phyloP scores from a whole-genome alignment of 2,113 vertebrate genomes.

The Oreochromis tanganicae region DNA sequence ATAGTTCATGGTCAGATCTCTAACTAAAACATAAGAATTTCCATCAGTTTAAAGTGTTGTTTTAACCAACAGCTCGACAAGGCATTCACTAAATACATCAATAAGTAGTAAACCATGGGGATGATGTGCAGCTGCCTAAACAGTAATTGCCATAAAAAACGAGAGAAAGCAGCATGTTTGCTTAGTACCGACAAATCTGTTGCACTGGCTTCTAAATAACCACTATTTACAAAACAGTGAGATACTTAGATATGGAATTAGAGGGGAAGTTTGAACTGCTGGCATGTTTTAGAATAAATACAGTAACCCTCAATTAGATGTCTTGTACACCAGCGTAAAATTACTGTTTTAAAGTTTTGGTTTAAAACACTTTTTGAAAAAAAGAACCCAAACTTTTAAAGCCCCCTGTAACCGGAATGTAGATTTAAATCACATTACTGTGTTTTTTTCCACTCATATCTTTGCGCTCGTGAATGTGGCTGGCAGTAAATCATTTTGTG shows the following conservation, averaged over 20 bases:
- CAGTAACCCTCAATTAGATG: constrained; percentile 35
- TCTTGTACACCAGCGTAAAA: constrained; percentile 7
- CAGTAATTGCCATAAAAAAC: not conserved
- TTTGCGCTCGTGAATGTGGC: not conserved
- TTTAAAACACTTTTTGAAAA: not conserved
- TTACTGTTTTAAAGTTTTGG: constrained; percentile 34
- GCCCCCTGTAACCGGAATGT: not conserved
- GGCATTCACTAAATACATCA: not conserved
- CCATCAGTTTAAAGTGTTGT: not conserved
- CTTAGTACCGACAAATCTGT: not conserved
- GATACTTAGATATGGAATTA: constrained; percentile 16
- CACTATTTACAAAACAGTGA: constrained; percentile 48
- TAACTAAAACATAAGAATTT: not conserved
- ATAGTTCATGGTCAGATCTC: not conserved
- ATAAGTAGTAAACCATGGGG: not conserved
- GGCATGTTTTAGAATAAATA: constrained; percentile 39
- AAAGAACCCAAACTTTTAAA: not conserved
- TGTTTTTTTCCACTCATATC: not conserved
- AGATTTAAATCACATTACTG: not conserved
- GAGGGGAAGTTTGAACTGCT: constrained; percentile 4
- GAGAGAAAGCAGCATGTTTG: not conserved
- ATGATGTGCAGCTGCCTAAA: constrained; percentile 24
- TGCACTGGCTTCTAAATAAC: not conserved
- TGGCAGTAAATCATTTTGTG: not conserved
- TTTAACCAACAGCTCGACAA: not conserved